Conservation (phyloP, 1,140 invertebrate genomes). For the Brachionus rubens region DNA sequence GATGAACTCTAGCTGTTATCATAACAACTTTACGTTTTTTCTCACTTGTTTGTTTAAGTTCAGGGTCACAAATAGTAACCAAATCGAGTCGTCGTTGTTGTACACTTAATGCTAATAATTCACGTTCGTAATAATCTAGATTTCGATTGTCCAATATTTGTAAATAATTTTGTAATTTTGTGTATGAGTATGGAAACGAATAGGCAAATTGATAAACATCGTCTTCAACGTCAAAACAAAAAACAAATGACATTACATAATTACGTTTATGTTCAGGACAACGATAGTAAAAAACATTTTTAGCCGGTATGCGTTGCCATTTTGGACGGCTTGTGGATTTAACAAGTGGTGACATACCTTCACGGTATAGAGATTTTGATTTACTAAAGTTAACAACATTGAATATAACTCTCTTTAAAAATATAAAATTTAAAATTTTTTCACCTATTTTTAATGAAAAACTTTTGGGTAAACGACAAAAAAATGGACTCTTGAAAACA, state of each 20-base stretch:
- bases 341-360: constrained; percentile 86
- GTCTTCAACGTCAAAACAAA: constrained; percentile 86
- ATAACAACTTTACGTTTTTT: constrained; percentile 68
- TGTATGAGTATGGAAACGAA: constrained; percentile 89
- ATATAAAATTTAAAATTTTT: not conserved
- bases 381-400: constrained; percentile 96
- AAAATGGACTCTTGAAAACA: too few relatives aligned
- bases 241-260: constrained; percentile 87
- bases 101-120: constrained; percentile 70
- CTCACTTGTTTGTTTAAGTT: constrained; percentile 56
- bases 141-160: constrained; percentile 70
- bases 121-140: constrained; percentile 66
- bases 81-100: constrained; percentile 84
- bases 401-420: constrained; percentile 82
- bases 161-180: constrained; percentile 78
- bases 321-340: constrained; percentile 82
- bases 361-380: constrained; percentile 78
- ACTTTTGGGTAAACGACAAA: too few relatives aligned
- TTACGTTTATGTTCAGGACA: constrained; percentile 83
- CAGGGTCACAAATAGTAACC: constrained; percentile 76
- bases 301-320: constrained; percentile 79
- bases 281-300: constrained; percentile 86
- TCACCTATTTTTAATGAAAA: too few relatives aligned
- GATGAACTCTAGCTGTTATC: constrained; percentile 78
- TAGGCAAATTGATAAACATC: constrained; percentile 89